Base-by-base conservation (phyloP, 2,888 invertebrate genomes). In the Dromius quadrimaculatus region DNA sequence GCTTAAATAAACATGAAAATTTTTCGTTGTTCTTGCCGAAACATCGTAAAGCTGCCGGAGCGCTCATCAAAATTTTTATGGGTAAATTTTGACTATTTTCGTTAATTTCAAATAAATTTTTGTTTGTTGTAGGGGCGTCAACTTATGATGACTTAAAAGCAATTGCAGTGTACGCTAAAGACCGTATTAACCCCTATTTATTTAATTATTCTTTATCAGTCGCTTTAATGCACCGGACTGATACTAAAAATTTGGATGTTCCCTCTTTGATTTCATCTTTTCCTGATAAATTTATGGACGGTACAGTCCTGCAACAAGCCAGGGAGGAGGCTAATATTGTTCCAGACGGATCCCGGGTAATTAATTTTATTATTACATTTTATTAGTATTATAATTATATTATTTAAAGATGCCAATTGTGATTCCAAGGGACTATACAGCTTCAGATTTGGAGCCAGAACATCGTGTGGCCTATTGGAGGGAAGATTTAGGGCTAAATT, bases 401-500 rank as follows among this genome's bases (percentile, higher is more conserved):
- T 3, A 3, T 11, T 20, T 50, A 1, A 81, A 90, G 90, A 81
- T 84, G 76, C 88, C 90, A 0, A 85, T 93, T 47, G 87, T 87
- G 59, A 90, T 93, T 73, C 91, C 92, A 0, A 78, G 82, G 17
- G 90, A 92, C 82, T 93, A 89, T 80, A 92, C 94, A 0, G 94
- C 93, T 0, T 87, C 89, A 0, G 87, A 89, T 73, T 77, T 85
- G 2, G 93, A 94, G 76, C 89, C 89, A 0, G 94, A 95, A 77
- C 93, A 94, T 80, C 87, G 90, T 3, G 81, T 93, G 71, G 91
- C 92, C 23, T 95, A 94, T 82, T 94, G 92, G 87, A 87, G 94
- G 36, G 94, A 94, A 80, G 94, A 94, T 80, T 84, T 93, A 72
- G 93, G 93, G 74, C 85, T 94, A 75, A 94, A 94, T 83, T 88